Conservation (phyloP, 1,140 invertebrate species). For the Nylanderia fulva region DNA sequence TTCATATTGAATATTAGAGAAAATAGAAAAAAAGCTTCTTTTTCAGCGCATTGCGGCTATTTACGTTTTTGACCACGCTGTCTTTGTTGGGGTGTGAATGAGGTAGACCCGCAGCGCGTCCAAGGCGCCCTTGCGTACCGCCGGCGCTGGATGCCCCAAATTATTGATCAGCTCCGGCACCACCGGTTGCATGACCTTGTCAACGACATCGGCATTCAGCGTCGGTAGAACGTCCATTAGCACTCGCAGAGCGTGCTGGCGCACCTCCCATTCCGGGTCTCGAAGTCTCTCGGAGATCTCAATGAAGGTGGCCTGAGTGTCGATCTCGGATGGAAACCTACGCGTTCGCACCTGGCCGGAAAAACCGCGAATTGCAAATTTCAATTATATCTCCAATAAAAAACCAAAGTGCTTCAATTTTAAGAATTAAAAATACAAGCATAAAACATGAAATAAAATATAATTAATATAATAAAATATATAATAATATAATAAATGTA, state of each 20-base stretch:
- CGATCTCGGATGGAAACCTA: conserved; percentile 87
- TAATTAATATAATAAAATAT: too few relatives aligned
- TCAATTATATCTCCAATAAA: neutral
- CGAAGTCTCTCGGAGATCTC: conserved; percentile 90
- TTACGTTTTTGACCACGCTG: conserved; percentile 76
- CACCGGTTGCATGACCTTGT: conserved; percentile 87
- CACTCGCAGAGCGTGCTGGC: conserved; percentile 91
- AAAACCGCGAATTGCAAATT: neutral
- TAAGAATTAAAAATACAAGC: neutral
- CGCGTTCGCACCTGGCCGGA: conserved; percentile 79
- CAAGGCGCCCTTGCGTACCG: conserved; percentile 91
- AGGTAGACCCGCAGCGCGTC: conserved; percentile 90
- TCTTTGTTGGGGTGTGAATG: conserved; percentile 85
- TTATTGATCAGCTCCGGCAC: conserved; percentile 90
- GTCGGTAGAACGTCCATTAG: conserved; percentile 91
- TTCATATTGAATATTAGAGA: neutral
- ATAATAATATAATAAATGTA: too few relatives aligned
- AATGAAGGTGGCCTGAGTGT: conserved; percentile 88
- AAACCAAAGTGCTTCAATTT: too few relatives aligned
- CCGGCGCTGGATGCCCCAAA: conserved; percentile 91
- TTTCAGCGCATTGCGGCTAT: neutral
- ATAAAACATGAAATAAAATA: neutral
- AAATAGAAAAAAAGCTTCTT: neutral
- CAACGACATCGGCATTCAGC: conserved; percentile 87
- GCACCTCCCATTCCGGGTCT: conserved; percentile 93